Percentiles rank a stretch among this genome's conserved stretches.
Evolutionary conservation across 2,888 invertebrate genomes (phyloP).

Genomic region (Diaprepes abbreviatus): DNA sequence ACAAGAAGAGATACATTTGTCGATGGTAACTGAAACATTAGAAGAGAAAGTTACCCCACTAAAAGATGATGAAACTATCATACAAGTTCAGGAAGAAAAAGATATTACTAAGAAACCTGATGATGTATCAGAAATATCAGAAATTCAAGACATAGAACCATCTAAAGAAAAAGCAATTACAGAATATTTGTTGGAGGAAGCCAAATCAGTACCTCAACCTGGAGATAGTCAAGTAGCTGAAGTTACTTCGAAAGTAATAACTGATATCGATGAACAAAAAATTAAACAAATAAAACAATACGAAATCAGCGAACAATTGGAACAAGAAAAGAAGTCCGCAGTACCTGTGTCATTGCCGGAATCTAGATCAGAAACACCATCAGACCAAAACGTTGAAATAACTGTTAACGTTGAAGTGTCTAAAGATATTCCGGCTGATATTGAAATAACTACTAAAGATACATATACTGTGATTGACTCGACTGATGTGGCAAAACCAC

Average conservation of each 20-base stretch:
- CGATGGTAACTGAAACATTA: background rate
- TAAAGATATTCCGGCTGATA: conserved; percentile 49
- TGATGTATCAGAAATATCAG: too few relatives aligned
- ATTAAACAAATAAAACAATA: conserved; percentile 30
- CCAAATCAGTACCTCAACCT: conserved; percentile 5
- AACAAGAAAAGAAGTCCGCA: conserved; percentile 52
- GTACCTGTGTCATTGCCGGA: conserved; percentile 55
- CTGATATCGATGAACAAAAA: conserved; percentile 42
- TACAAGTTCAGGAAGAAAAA: too few relatives aligned
- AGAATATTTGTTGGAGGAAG: background rate
- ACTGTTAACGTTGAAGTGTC: conserved; percentile 54
- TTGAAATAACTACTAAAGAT: conserved; percentile 56
- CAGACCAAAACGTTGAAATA: conserved; percentile 48
- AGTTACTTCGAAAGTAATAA: conserved; percentile 36
- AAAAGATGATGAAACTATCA: background rate
- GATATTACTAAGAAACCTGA: background rate
- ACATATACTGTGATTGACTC: conserved; percentile 49
- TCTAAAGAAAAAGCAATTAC: background rate
- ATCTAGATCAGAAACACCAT: conserved; percentile 1
- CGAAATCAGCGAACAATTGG: background rate
- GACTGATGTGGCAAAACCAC: conserved; percentile 26
- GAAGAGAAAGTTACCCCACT: background rate
- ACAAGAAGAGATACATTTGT: background rate
- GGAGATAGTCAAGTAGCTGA: conserved; percentile 19
- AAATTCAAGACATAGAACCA: too few relatives aligned